A percentile compares a stretch with the other conserved stretches of the same genome.
These are phyloP conservation scores for Papilio gigon DNA, from an alignment of 2,888 invertebrate genomes.

Conservation along the genomic window DNA sequence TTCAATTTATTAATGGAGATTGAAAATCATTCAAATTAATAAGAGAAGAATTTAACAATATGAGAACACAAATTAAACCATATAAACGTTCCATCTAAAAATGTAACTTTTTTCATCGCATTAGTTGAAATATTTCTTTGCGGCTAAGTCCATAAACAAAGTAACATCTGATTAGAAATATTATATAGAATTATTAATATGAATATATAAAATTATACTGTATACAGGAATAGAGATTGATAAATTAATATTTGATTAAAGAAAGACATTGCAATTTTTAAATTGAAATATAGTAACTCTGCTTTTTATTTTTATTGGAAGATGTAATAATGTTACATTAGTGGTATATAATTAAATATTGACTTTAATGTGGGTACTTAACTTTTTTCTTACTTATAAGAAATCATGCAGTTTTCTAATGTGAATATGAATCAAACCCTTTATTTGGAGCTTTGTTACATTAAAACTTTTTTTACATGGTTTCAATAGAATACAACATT, in stretches of 20 bases:
- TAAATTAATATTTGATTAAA: not conserved
- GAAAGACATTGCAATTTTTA: too few species aligned
- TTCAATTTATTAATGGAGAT: too few species aligned
- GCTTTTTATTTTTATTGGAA: not conserved
- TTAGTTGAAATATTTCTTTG: too few species aligned
- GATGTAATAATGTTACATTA: not conserved
- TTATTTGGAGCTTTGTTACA: not conserved
- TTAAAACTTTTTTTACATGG: not conserved
- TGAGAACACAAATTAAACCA: too few species aligned
- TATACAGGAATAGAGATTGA: not conserved
- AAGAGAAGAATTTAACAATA: too few species aligned
- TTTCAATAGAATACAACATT: not conserved
- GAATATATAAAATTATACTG: too few species aligned
- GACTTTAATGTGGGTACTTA: slow-evolving; percentile 3
- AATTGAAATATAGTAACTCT: not conserved
- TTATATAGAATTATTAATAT: too few species aligned
- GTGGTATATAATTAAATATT: not conserved
- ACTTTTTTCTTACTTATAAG: not conserved
- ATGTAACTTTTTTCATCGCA: too few species aligned
- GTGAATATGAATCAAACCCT: not conserved
- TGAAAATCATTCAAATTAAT: too few species aligned
- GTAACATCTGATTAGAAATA: too few species aligned
- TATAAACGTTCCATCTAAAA: too few species aligned
- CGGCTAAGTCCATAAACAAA: too few species aligned
- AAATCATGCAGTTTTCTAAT: not conserved